Conservation (phyloP, 2,888 invertebrate species). For the Eulithis testata region DNA sequence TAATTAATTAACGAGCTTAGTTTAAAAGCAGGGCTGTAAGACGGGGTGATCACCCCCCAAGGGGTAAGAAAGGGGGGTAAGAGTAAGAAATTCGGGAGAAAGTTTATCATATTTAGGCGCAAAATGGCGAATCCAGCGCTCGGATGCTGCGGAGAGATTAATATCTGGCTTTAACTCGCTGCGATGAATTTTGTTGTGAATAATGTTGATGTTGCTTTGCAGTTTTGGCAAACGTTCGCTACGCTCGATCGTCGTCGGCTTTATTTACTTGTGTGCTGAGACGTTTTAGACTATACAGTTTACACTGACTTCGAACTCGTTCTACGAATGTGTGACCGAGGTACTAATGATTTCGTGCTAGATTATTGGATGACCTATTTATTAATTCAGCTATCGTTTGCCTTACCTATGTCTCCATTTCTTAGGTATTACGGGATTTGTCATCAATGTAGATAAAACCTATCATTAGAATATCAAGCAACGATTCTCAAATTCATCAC, state of each 20-base stretch:
- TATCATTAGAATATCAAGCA: no score
- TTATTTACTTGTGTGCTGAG: conserved; percentile 10
- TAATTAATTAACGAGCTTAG: conserved; percentile 86
- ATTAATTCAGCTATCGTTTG: no score
- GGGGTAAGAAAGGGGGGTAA: conserved; percentile 70
- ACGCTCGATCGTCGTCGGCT: conserved; percentile 25
- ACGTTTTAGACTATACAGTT: neutral
- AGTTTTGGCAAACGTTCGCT: conserved; percentile 59
- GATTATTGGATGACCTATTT: neutral
- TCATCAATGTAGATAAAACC: no score
- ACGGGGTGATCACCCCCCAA: conserved; percentile 69
- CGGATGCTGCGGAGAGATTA: conserved; percentile 80
- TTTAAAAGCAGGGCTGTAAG: conserved; percentile 85
- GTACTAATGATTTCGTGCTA: neutral
- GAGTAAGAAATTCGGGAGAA: conserved; percentile 83
- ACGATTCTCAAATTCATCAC: no score
- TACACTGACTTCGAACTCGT: no score
- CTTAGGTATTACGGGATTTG: no score
- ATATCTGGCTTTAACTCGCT: conserved; percentile 82
- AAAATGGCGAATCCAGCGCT: conserved; percentile 84
- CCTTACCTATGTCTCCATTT: no score
- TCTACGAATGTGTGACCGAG: no score
- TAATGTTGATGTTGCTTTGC: conserved; percentile 73
- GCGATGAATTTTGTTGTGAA: conserved; percentile 80
- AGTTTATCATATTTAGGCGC: conserved; percentile 85